Evolutionary conservation across 35 echinoderm and acorn worm genomes (phyloP).

Genomic region (Nesometra sesokonis): DNA sequence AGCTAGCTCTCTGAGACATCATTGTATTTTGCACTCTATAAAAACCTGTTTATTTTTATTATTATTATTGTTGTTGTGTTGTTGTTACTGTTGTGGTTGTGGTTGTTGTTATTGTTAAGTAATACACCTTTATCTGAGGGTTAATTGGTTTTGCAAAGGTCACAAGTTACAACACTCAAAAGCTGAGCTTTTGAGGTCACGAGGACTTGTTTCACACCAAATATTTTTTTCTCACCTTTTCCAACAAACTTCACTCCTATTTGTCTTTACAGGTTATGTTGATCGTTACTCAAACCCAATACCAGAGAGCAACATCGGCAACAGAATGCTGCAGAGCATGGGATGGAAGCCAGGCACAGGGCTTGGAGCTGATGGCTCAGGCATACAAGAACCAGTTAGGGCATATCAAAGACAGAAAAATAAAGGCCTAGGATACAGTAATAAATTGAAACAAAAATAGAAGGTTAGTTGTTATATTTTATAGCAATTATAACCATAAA

Average conservation of each 20-base stretch:
- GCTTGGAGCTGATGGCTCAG: conserved; percentile 62
- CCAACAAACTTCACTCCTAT: background rate
- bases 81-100: too few species aligned
- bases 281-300: conserved; percentile 45
- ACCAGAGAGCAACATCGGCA: conserved; percentile 70
- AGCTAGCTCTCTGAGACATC: too few species aligned
- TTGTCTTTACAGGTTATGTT: conserved; percentile 25
- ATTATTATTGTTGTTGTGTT: too few species aligned
- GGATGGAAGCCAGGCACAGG: conserved; percentile 91
- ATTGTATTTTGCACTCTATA: too few species aligned
- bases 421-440: conserved; percentile 69
- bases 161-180: too few species aligned
- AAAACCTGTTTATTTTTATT: too few species aligned
- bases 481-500: background rate
- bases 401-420: conserved; percentile 87
- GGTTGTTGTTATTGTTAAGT: too few species aligned
- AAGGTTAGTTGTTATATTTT: background rate
- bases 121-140: too few species aligned
- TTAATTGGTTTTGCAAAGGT: too few species aligned
- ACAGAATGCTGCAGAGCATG: conserved; percentile 91
- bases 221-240: background rate
- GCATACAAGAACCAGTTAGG: conserved; percentile 73
- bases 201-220: too few species aligned
- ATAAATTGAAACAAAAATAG: background rate
- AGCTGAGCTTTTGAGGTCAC: too few species aligned